Evolutionary conservation across 2,888 invertebrate species (phyloP).

Genomic region (Andrena minutula): DNA sequence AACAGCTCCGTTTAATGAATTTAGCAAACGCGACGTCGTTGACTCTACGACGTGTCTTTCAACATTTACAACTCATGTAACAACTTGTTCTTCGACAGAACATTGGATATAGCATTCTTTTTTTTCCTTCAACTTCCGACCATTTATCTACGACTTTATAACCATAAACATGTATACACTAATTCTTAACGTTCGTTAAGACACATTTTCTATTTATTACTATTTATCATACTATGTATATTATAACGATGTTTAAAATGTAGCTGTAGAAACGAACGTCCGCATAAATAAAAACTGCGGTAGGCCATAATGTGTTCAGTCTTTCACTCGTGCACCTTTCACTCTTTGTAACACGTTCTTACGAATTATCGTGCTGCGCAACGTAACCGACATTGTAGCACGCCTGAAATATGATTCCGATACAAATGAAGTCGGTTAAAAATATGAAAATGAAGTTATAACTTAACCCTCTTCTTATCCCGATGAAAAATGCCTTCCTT

Average conservation of each 20-base stretch:
- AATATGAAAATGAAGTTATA: neutral
- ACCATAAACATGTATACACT: conserved; percentile 44
- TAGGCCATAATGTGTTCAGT: conserved; percentile 67
- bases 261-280: conserved; percentile 68
- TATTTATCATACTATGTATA: conserved; percentile 63
- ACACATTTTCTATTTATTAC: conserved; percentile 60
- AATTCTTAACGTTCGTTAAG: conserved; percentile 59
- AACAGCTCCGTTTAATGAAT: conserved; percentile 42
- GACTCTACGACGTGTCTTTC: conserved; percentile 29
- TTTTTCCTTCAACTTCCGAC: conserved; percentile 18
- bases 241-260: conserved; percentile 59
- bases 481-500: neutral
- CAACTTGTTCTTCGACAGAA: conserved; percentile 31
- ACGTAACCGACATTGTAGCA: neutral
- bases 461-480: conserved; percentile 5
- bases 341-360: conserved; percentile 21
- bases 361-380: conserved; percentile 10
- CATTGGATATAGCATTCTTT: conserved; percentile 20
- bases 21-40: conserved; percentile 47
- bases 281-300: conserved; percentile 76
- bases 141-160: conserved; percentile 38
- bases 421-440: neutral
- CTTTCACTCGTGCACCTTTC: conserved; percentile 55
- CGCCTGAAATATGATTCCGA: neutral
- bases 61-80: conserved; percentile 24